Conservation (phyloP, 2,888 invertebrate genomes). For the Thereva unica region DNA sequence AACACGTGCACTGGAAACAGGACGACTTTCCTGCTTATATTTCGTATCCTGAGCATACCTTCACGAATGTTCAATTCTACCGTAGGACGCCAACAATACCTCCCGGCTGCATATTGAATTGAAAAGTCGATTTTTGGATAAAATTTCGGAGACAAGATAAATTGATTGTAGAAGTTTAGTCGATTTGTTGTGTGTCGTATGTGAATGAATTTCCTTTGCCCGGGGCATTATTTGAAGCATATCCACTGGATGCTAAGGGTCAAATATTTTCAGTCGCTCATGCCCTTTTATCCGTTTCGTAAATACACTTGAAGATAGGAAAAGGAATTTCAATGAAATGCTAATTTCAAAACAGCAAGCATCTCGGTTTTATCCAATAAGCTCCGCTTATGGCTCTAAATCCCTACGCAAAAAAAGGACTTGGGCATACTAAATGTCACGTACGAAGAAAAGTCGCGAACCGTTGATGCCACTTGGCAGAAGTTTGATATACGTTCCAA, state of each 20-base stretch:
- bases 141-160: constrained; percentile 40
- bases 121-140: constrained; percentile 39
- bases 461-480: constrained; percentile 24
- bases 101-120: constrained; percentile 38
- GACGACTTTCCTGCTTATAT: constrained; percentile 28
- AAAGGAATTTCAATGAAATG: constrained; percentile 40
- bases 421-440: constrained; percentile 30
- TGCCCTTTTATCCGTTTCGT: constrained; percentile 29
- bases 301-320: constrained; percentile 18
- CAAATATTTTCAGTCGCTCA: constrained; percentile 25
- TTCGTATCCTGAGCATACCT: constrained; percentile 30
- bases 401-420: neutral
- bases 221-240: constrained; percentile 31
- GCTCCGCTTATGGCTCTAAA: constrained; percentile 32
- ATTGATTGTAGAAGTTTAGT: constrained; percentile 40
- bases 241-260: constrained; percentile 26
- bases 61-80: constrained; percentile 35
- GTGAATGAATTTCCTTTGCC: constrained; percentile 38
- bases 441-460: constrained; percentile 29
- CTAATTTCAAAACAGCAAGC: constrained; percentile 38
- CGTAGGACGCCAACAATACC: constrained; percentile 35
- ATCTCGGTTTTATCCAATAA: constrained; percentile 40
- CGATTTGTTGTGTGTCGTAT: constrained; percentile 41
- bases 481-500: constrained; percentile 24
- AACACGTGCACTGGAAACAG: constrained; percentile 35